These are phyloP conservation scores for Dipodomys stephensi DNA, from an alignment of 2,113 vertebrate genomes.

Conservation along the genomic window DNA sequence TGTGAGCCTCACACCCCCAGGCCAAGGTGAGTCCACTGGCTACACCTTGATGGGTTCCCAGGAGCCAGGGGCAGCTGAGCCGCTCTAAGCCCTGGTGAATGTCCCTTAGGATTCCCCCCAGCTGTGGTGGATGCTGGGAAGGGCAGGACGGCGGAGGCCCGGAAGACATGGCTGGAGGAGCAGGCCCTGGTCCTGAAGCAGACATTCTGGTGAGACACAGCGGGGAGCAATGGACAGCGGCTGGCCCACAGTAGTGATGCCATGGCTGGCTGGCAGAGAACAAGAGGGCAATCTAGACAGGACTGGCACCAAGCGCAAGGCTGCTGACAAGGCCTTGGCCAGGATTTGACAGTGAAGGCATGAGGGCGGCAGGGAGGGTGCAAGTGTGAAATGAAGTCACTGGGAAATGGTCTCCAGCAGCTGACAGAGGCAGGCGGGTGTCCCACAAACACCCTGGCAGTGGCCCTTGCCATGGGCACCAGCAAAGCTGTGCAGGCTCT, in stretches of 20 bases:
- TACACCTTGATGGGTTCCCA: too few relatives aligned
- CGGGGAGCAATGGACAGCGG: too few relatives aligned
- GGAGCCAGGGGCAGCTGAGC: not conserved
- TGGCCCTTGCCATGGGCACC: too few relatives aligned
- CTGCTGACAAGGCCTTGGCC: too few relatives aligned
- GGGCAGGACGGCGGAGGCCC: conserved; percentile 89
- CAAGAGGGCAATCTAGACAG: not conserved
- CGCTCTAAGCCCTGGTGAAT: not conserved
- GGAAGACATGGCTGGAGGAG: conserved; percentile 92
- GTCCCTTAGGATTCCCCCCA: conserved; percentile 87
- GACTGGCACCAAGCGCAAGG: fast-evolving
- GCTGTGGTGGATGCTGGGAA: conserved; percentile 91
- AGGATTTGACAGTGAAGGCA: too few relatives aligned
- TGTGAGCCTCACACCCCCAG: conserved; percentile 91
- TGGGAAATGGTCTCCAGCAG: too few relatives aligned
- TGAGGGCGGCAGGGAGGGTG: too few relatives aligned
- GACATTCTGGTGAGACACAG: conserved; percentile 91
- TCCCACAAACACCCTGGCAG: too few relatives aligned
- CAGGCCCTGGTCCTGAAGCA: conserved; percentile 93
- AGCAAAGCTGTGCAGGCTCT: not conserved
- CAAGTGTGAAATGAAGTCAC: too few relatives aligned
- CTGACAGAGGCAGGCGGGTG: too few relatives aligned
- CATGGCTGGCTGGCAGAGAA: not conserved
- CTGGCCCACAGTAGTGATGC: not conserved
- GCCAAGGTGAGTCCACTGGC: conserved; percentile 86